Percentiles rank a stretch among this genome's conserved stretches.
Evolutionary conservation across 2,888 invertebrate species (phyloP).

Genomic region (Galerucella nymphaeae): DNA sequence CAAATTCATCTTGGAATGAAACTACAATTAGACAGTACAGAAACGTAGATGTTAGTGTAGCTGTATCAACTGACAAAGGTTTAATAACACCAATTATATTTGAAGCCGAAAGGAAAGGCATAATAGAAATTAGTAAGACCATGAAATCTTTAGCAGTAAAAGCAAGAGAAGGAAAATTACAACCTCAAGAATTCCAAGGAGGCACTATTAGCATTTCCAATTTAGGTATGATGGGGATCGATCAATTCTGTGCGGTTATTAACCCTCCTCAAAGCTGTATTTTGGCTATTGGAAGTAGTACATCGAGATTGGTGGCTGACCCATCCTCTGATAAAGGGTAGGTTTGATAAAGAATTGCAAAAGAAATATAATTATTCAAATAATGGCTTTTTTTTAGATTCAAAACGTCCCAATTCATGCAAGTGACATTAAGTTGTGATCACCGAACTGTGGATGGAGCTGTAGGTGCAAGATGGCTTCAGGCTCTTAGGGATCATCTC

Average conservation of each 20-base stretch:
- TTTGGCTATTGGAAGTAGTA: slow-evolving; percentile 88
- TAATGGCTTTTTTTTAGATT: slow-evolving; percentile 68
- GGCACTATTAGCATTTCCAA: slow-evolving; percentile 96
- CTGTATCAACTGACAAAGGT: slow-evolving; percentile 94
- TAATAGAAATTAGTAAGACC: slow-evolving; percentile 83
- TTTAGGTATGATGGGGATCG: slow-evolving; percentile 93
- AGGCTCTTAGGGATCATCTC: slow-evolving; percentile 86
- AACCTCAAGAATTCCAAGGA: slow-evolving; percentile 96
- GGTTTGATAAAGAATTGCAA: slow-evolving; percentile 46
- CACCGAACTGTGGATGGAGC: slow-evolving; percentile 98
- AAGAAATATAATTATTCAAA: too few species aligned
- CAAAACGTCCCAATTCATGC: slow-evolving; percentile 79
- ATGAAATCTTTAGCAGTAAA: slow-evolving; percentile 85
- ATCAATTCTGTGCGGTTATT: slow-evolving; percentile 91
- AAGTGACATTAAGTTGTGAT: slow-evolving; percentile 95
- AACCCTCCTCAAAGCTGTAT: slow-evolving; percentile 97
- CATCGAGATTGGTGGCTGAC: slow-evolving; percentile 80
- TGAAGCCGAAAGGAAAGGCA: slow-evolving; percentile 89
- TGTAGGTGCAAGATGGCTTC: slow-evolving; percentile 96
- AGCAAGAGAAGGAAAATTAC: slow-evolving; percentile 88
- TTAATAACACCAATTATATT: slow-evolving; percentile 97
- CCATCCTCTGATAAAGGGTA: slow-evolving; percentile 79
- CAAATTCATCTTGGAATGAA: slow-evolving; percentile 96
- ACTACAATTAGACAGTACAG: slow-evolving; percentile 91
- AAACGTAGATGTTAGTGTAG: slow-evolving; percentile 95